Base-by-base conservation (phyloP, 2,888 invertebrate species). In the Chrysolina haemoptera region DNA sequence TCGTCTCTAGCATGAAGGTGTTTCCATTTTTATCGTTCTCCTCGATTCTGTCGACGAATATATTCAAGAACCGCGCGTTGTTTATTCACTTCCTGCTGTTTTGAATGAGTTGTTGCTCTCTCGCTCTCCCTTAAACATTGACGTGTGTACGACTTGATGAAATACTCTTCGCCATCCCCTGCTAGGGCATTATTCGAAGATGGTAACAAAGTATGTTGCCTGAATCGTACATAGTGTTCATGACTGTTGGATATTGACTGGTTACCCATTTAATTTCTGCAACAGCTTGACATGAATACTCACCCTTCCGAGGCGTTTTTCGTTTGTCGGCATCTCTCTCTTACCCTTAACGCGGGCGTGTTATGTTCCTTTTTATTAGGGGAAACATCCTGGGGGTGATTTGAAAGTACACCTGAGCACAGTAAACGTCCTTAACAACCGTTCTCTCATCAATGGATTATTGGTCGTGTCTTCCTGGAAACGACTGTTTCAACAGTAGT, bases 211-310 rank as follows among this genome's bases (percentile, higher is more conserved):
- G 67, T 67, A 53, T 67, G 67, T 53, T 12, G 53, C 67, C 18
- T 20, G 53, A 41, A 27, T 66, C 65, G 27, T 50, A n/a, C 65
- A 67, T 55, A 53, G 50, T 27, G 59, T 59, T 59, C 59, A 59
- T 59, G 35, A 53, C 50, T 67, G 53, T 67, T 35, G 50, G 67
- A 53, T 67, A 67, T 67, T 67, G 67, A 67, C 67, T 67, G 67
- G 67, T 67, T 67, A 40, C 40, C 53, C 55, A 55, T 67, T 67
- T 67, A 67, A 66, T 66, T 67, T 67, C 67, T 67, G 67, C 67
- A 67, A 53, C 67, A 67, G 67, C 67, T 67, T 67, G 66, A 50
- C 67, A 20, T 53, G 18, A 53, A 67, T 55, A 55, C 67, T 67
- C 55, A 40, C 67, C 65, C 22, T 46, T 65, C 64, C 43, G 65